Evolutionary conservation across 2,888 invertebrate species (phyloP), one percentile per base, ranked within the genome.

Genomic region (Plusia festucae): DNA sequence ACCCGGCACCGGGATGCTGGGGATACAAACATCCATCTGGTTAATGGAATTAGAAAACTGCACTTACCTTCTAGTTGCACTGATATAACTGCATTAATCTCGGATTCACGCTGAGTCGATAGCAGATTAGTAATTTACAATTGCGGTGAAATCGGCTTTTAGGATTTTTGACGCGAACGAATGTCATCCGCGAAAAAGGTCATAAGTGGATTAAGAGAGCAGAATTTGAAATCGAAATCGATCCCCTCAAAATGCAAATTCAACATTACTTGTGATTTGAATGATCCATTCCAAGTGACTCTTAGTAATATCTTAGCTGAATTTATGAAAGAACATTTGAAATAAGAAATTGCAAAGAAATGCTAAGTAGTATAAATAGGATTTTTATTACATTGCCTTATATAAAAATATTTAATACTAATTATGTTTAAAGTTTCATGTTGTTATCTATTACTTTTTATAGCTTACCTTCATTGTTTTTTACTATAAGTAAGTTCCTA

Each of bases 11-110:
- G 61, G 70, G 55, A 53, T 51, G 62, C 58, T 16, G 56, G 53
- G 60, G 70, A 78, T 67, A 69, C 60, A 70, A 72, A 77, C 60
- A 77, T 76, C 69, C 78, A 79, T 83, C 76, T 77, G 71, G 76
- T 70, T 81, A 73, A 73, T 76, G 65, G 67, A 73, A 75, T 70
- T 70, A 67, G 64, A 66, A 74, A 69, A 70, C 64, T 65, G 59
- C 68, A 61, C 60, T 66, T 65, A 62, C 59, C 46, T 49, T 4
- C 2, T 57, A 34, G n/a, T 40, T 32, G 20, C 65, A 51, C 16
- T 60, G 53, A 60, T 52, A 46, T 63, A 51, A 66, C 20, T 67
- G 40, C 40, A 53, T 62, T 67, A 60, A 27, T 49, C n/a, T 16
- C 22, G 15, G 54, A 55, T 60, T 46, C 52, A 49, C 20, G 32